These are phyloP conservation scores for Xiphydria camelus DNA, from an alignment of 2,888 invertebrate genomes.

Conservation along the genomic window DNA sequence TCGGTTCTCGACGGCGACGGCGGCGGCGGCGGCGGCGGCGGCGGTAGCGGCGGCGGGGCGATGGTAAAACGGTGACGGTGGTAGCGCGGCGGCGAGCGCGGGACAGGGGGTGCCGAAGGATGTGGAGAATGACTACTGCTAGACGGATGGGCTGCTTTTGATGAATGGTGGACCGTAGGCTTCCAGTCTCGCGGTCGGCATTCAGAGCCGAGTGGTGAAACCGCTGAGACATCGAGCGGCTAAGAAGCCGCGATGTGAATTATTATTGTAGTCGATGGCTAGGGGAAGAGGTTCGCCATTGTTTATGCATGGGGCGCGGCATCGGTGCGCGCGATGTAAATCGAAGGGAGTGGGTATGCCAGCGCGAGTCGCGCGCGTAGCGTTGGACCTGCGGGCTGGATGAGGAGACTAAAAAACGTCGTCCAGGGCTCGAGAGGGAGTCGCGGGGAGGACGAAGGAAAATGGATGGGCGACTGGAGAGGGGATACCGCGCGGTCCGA, in stretches of 20 bases:
- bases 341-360: too few relatives aligned
- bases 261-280: slow-evolving; percentile 26
- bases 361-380: too few relatives aligned
- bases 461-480: too few relatives aligned
- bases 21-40: slow-evolving; percentile 9
- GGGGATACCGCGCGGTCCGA: too few relatives aligned
- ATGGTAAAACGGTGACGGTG: slow-evolving; percentile 14
- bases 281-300: slow-evolving; percentile 17
- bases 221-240: slow-evolving; percentile 30
- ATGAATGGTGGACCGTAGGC: slow-evolving; percentile 36
- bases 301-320: slow-evolving; percentile 17
- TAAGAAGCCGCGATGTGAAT: slow-evolving; percentile 34
- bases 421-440: too few relatives aligned
- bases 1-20: slow-evolving; percentile 27
- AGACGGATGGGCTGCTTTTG: slow-evolving; percentile 42
- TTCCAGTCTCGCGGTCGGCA: slow-evolving; percentile 18
- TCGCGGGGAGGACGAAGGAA: too few relatives aligned
- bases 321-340: too few relatives aligned
- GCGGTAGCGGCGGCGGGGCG: neutral
- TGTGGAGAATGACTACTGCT: slow-evolving; percentile 32
- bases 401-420: too few relatives aligned
- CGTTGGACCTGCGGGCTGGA: too few relatives aligned
- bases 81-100: slow-evolving; percentile 13
- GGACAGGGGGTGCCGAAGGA: neutral
- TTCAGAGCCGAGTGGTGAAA: slow-evolving; percentile 30